phyloP scores from a whole-genome alignment of 2,797 vertebrate species.

The Antennarius maculatus region DNA sequence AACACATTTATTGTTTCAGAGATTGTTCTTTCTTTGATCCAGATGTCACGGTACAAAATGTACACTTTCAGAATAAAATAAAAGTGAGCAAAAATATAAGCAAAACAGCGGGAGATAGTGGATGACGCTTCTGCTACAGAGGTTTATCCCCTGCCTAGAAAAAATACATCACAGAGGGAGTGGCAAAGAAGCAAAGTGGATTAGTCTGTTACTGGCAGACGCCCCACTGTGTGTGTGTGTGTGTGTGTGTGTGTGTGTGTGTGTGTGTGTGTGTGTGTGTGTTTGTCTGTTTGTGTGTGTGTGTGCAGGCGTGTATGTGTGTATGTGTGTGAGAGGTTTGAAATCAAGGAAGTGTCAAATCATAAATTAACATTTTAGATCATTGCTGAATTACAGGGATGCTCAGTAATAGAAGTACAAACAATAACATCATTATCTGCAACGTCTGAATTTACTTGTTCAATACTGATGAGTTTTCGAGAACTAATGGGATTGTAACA shows the following conservation, averaged over 20 bases:
- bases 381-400: constrained; percentile 30
- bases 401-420: constrained; percentile 39
- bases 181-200: constrained; percentile 56
- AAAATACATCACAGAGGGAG: constrained; percentile 64
- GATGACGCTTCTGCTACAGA: constrained; percentile 34
- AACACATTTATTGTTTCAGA: background rate
- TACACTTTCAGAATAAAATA: background rate
- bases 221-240: constrained; percentile 32
- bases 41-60: background rate
- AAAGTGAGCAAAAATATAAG: constrained; percentile 23
- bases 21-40: background rate
- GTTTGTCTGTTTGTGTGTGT: background rate
- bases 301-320: background rate
- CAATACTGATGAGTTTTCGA: constrained; percentile 22
- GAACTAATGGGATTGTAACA: constrained; percentile 27
- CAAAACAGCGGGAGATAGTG: constrained; percentile 18
- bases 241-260: background rate
- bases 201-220: constrained; percentile 62
- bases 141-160: constrained; percentile 50
- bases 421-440: constrained; percentile 50
- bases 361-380: constrained; percentile 65
- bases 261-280: constrained; percentile 20
- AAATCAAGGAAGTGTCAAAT: constrained; percentile 60
- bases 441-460: constrained; percentile 45
- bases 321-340: constrained; percentile 12